These are phyloP conservation scores for Cryptus viduatorius DNA, from an alignment of 2,888 invertebrate genomes.

Conservation along the genomic window DNA sequence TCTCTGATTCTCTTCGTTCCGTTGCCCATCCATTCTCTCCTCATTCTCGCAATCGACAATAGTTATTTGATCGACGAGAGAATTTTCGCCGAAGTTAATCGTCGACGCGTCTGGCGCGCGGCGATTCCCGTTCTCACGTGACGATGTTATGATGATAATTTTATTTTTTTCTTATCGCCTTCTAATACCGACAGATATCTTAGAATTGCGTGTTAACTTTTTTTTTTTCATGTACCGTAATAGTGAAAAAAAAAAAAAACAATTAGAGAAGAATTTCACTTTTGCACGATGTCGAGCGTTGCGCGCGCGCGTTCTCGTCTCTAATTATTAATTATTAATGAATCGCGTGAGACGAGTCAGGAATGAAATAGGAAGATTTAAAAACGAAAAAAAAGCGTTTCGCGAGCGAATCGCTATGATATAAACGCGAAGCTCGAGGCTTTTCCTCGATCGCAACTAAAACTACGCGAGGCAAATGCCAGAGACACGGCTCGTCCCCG, in stretches of 20 bases:
- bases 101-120: slow-evolving; percentile 34
- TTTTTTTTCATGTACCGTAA: background rate
- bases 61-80: slow-evolving; percentile 31
- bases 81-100: slow-evolving; percentile 18
- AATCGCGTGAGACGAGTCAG: background rate
- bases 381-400: too few species aligned
- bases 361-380: too few species aligned
- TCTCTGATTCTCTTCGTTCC: slow-evolving; percentile 16
- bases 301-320: background rate
- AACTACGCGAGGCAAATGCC: slow-evolving; percentile 17
- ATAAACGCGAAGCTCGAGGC: background rate
- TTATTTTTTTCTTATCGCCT: background rate
- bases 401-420: too few species aligned
- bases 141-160: slow-evolving; percentile 29
- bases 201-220: background rate
- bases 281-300: slow-evolving; percentile 3
- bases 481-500: slow-evolving; percentile 1
- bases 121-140: background rate
- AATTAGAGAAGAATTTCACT: slow-evolving; percentile 22
- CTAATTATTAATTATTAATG: slow-evolving; percentile 26
- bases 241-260: too few species aligned
- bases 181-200: background rate
- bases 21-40: background rate
- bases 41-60: slow-evolving; percentile 6
- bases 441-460: slow-evolving; percentile 26